Evolutionary conservation across 2,888 invertebrate species (phyloP).

Genomic region (Drosophila histrio): DNA sequence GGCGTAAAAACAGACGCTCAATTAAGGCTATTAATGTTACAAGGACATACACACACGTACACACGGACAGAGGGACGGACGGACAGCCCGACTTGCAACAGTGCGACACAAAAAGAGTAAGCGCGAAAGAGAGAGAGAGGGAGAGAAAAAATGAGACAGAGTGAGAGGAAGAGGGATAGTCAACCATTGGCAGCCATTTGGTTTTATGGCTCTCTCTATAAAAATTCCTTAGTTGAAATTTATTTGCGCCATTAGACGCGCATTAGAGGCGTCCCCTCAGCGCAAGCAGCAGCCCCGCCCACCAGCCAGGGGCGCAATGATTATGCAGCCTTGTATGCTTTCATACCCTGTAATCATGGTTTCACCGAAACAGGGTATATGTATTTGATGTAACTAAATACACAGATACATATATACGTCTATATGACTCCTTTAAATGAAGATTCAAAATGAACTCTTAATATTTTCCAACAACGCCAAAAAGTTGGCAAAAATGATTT

Average conservation of each 20-base stretch:
- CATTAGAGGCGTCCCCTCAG: slow-evolving; percentile 65
- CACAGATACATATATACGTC: too few species aligned
- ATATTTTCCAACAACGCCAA: too few species aligned
- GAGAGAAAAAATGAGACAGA: neutral
- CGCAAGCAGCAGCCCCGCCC: slow-evolving; percentile 46
- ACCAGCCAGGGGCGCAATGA: slow-evolving; percentile 41
- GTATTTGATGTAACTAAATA: neutral
- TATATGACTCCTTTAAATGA: too few species aligned
- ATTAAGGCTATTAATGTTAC: slow-evolving; percentile 78
- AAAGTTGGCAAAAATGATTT: too few species aligned
- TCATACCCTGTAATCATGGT: slow-evolving; percentile 13
- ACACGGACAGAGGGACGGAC: neutral
- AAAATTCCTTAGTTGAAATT: slow-evolving; percentile 80
- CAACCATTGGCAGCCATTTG: slow-evolving; percentile 75
- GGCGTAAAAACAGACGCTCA: slow-evolving; percentile 68
- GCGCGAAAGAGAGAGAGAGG: neutral
- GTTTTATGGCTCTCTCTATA: slow-evolving; percentile 76
- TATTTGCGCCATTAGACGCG: slow-evolving; percentile 77
- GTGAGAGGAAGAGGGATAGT: slow-evolving; percentile 8
- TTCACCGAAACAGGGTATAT: neutral
- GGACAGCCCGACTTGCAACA: slow-evolving; percentile 2
- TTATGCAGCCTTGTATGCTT: slow-evolving; percentile 56
- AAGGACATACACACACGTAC: slow-evolving; percentile 46
- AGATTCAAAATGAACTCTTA: too few species aligned
- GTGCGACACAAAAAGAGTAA: slow-evolving; percentile 1